Percentiles rank a stretch among this genome's conserved stretches.
phyloP scores from a whole-genome alignment of 2,797 vertebrate species.

The Mus caroli region DNA sequence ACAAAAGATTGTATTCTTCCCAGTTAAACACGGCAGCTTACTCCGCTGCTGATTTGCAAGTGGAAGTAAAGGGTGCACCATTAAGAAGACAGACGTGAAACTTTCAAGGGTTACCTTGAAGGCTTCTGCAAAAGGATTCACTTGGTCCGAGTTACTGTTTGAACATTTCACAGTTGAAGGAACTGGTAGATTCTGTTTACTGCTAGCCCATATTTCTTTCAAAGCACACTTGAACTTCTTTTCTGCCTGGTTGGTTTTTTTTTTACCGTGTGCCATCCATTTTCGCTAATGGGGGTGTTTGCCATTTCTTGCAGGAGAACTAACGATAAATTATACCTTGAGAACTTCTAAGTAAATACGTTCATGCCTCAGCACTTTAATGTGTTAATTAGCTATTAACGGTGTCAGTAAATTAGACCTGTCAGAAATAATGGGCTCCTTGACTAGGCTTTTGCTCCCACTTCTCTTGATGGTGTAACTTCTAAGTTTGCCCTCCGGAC shows the following conservation, averaged over 20 bases:
- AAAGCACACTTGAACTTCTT: constrained; percentile 82
- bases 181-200: constrained; percentile 84
- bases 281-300: constrained; percentile 85
- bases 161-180: constrained; percentile 80
- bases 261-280: constrained; percentile 82
- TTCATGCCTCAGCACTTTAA: constrained; percentile 92
- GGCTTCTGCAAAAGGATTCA: constrained; percentile 71
- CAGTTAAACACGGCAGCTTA: background rate
- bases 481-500: constrained; percentile 47
- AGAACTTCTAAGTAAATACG: constrained; percentile 89
- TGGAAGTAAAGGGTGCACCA: constrained; percentile 1
- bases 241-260: constrained; percentile 72
- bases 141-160: constrained; percentile 73
- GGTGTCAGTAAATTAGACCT: constrained; percentile 90
- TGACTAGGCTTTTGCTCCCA: constrained; percentile 78
- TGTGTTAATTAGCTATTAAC: constrained; percentile 92
- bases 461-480: constrained; percentile 73
- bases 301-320: constrained; percentile 85
- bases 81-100: constrained; percentile 43
- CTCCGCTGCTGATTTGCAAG: background rate
- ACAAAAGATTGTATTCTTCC: background rate
- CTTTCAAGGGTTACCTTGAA: constrained; percentile 60
- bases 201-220: constrained; percentile 71
- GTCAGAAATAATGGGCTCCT: constrained; percentile 90
- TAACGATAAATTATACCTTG: constrained; percentile 90